Conservation (phyloP, 1,140 invertebrate genomes). For the Potamilus streckersoni region DNA sequence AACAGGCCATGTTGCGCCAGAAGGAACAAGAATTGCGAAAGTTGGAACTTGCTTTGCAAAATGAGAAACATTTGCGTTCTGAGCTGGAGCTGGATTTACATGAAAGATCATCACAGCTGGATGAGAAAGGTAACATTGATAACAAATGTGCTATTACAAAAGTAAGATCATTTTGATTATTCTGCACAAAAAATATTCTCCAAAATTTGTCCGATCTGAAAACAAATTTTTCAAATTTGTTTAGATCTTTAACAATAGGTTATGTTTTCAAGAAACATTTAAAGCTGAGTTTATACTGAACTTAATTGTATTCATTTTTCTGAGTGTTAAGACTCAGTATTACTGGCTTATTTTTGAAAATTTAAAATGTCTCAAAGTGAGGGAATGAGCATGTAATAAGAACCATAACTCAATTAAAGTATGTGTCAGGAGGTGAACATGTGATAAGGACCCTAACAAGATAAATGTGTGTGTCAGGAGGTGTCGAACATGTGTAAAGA, state of each 20-base stretch:
- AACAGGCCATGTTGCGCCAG: slow-evolving; percentile 43
- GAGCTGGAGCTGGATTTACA: slow-evolving; percentile 50
- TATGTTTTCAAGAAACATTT: not conserved
- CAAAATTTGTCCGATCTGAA: no score
- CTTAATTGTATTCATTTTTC: not conserved
- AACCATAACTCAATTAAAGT: no score
- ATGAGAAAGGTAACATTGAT: slow-evolving; percentile 43
- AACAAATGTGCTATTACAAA: not conserved
- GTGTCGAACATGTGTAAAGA: no score
- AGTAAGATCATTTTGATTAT: no score
- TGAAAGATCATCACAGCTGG: slow-evolving; percentile 29
- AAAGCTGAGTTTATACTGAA: not conserved
- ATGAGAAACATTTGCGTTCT: slow-evolving; percentile 42
- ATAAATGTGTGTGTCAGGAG: no score
- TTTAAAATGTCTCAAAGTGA: no score
- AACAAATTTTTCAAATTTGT: not conserved
- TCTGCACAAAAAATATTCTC: no score
- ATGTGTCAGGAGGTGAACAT: no score
- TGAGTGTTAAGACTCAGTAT: no score
- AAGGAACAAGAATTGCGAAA: slow-evolving; percentile 44
- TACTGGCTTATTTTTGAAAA: no score
- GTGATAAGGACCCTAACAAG: no score
- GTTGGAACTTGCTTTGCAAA: slow-evolving; percentile 36
- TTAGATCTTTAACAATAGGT: not conserved
- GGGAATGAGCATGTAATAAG: no score